phyloP scores from a whole-genome alignment of 2,113 vertebrate species.

The Ptilorrhoa leucosticta region DNA sequence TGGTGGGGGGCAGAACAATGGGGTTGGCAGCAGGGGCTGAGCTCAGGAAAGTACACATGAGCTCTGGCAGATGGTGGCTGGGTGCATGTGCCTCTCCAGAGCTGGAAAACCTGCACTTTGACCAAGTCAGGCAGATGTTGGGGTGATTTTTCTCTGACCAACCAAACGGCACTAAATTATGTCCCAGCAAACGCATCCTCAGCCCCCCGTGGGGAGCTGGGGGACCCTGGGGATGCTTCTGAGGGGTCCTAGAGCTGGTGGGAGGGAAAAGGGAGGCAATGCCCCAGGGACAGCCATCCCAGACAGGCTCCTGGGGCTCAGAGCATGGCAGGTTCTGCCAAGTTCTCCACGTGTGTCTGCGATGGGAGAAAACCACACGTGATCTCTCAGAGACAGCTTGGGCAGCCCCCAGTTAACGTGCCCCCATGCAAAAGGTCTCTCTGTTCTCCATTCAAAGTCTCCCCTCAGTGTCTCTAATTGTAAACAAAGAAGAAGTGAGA shows the following conservation, averaged over 20 bases:
- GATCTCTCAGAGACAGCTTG: conserved; percentile 4
- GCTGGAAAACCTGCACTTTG: not conserved
- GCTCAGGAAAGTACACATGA: not conserved
- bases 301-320: not conserved
- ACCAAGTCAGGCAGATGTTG: not conserved
- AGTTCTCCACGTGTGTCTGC: not conserved
- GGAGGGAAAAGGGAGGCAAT: not conserved
- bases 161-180: not conserved
- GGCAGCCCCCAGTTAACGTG: not conserved
- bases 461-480: not conserved
- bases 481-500: conserved; percentile 29
- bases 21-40: conserved; percentile 9
- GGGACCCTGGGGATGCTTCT: not conserved
- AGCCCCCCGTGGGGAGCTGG: not conserved
- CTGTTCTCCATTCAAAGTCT: not conserved
- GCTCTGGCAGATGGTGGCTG: not conserved
- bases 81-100: not conserved
- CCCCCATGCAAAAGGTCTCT: not conserved
- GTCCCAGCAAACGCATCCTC: not conserved
- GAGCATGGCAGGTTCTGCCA: not conserved
- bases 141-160: not conserved
- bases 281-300: not conserved
- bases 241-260: not conserved
- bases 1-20: conserved; percentile 40
- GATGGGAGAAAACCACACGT: not conserved